phyloP scores from a whole-genome alignment of 1,140 invertebrate species.

The Zophobas atratus region DNA sequence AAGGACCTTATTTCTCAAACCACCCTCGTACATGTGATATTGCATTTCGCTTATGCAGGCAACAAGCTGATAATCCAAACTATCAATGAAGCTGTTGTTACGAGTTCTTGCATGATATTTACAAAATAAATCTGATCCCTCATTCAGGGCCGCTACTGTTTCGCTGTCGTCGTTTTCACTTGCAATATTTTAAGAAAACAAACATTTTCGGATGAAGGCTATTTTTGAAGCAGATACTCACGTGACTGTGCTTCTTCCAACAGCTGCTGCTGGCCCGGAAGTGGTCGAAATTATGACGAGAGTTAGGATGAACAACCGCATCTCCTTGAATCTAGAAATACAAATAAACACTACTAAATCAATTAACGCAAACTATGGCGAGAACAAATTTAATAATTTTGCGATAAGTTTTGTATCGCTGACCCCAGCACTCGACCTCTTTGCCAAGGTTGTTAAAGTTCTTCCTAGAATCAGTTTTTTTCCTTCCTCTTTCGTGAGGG shows the following conservation, averaged over 20 bases:
- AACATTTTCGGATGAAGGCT: neutral
- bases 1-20: too few relatives aligned
- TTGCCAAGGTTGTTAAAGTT: conserved; percentile 8
- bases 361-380: conserved; percentile 11
- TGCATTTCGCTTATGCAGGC: neutral
- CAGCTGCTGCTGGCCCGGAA: conserved; percentile 32
- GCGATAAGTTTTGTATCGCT: conserved; percentile 31
- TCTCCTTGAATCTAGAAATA: neutral
- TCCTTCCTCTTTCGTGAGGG: neutral
- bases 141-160: too few relatives aligned
- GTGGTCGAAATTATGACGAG: conserved; percentile 7
- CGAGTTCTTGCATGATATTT: too few relatives aligned
- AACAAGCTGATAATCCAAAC: too few relatives aligned
- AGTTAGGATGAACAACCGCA: conserved; percentile 5
- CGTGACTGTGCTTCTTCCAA: conserved; percentile 27
- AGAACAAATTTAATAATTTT: conserved; percentile 35
- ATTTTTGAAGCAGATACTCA: conserved; percentile 31
- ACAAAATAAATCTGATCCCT: too few relatives aligned
- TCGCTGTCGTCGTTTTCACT: neutral
- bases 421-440: conserved; percentile 30
- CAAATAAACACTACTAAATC: neutral
- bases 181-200: neutral
- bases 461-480: conserved; percentile 23
- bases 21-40: neutral
- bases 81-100: too few relatives aligned